Conservation (phyloP, 2,888 invertebrate genomes). For the Timema podura region DNA sequence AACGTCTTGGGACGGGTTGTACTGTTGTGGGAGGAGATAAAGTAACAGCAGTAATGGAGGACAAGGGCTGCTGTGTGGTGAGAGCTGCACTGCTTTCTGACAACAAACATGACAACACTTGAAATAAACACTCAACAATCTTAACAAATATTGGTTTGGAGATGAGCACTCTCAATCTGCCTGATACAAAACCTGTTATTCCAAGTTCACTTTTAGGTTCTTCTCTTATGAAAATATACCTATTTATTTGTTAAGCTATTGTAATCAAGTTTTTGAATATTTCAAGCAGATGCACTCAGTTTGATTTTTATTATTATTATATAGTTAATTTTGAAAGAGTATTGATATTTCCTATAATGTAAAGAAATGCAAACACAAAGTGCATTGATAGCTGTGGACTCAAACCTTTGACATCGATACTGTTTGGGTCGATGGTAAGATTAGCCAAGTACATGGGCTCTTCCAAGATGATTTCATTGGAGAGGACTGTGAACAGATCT, state of each 20-base stretch:
- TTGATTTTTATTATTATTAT: too few species aligned
- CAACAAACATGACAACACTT: neutral
- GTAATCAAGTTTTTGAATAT: too few species aligned
- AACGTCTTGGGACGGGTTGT: constrained; percentile 61
- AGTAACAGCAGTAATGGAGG: constrained; percentile 44
- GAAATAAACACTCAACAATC: neutral
- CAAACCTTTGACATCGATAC: constrained; percentile 58
- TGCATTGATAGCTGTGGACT: too few species aligned
- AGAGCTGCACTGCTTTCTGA: constrained; percentile 28
- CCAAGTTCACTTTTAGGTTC: too few species aligned
- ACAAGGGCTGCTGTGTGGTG: constrained; percentile 38
- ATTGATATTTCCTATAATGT: too few species aligned
- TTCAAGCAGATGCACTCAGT: too few species aligned
- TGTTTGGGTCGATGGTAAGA: constrained; percentile 60
- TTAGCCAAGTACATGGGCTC: constrained; percentile 59
- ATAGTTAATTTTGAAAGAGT: too few species aligned
- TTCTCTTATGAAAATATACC: too few species aligned
- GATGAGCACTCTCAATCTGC: neutral
- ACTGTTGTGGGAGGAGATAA: constrained; percentile 49
- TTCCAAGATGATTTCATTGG: constrained; percentile 56
- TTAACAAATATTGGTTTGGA: neutral
- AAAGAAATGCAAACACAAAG: too few species aligned
- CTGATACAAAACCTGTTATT: too few species aligned
- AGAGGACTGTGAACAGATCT: constrained; percentile 30
- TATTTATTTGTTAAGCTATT: too few species aligned